Base-by-base conservation (phyloP, 2,888 invertebrate species). In the Incurvaria masculella region DNA sequence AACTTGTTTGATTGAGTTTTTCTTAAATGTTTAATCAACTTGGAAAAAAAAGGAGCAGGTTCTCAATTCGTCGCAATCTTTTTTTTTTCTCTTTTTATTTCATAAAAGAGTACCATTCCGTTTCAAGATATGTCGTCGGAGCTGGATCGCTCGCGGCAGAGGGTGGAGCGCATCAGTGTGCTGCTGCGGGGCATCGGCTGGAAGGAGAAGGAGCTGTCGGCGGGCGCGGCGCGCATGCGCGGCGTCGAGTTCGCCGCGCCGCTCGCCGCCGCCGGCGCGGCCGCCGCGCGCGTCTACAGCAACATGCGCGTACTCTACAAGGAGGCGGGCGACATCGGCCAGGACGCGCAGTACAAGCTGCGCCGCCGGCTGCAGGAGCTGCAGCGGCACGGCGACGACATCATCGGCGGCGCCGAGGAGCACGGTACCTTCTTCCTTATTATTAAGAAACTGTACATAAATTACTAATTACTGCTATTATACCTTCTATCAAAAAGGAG, bases 341-440 rank as follows among this genome's bases (percentile, higher is more conserved):
- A 81, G 42, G 65, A 74, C 14, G 80, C 79, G 19, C 62, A 70
- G 1, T 79, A 81, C 55, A 68, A 72, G 45, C 58, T 85, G 53
- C 66, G 79, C 21, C 68, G 82, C 6, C 73, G 79, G 53, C 63
- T 85, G 5, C 63, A 80, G 1, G 81, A 82, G 52, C 57, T 85
- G 39, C 82, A 82, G 56, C 67, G 79, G 10, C 80, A 87, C 50
- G 87, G 87, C 45, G 88, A 87, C 57, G 83, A 85, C 0, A 86
- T 86, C 52, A 69, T 88, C 2, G 85, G 87, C 17, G 80, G 85
- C 47, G 88, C 87, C 1, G 84, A 86, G 62, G 88, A 88, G 60
- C 86, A 86, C 59, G 80, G 84, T 83, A n/a, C n/a, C n/a, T n/a
- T n/a, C n/a, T n/a, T n/a, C n/a, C n/a, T n/a, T n/a, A n/a, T n/a